Evolutionary conservation across 2,888 invertebrate species (phyloP), one percentile per base, ranked within the genome.

Genomic region (Seira musarum): DNA sequence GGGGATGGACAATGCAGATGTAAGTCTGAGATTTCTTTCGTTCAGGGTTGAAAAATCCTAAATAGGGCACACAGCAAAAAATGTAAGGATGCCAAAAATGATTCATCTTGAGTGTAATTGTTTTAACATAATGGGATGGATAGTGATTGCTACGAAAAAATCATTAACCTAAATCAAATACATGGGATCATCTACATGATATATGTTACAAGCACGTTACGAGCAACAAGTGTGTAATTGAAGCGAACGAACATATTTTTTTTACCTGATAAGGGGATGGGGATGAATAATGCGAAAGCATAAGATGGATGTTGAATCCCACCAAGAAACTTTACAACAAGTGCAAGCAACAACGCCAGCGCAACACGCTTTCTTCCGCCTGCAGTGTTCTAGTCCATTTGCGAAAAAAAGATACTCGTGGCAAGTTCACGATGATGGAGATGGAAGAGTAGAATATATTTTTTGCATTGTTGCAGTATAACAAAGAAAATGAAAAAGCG

Each of bases 151-250:
- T 57, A 40, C 60, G 46, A 21, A 70, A 63, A 76, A 81, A 72
- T 81, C 76, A 76, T 81, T 81, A 81, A 81, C 81, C 81, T 81
- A 81, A 72, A 80, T 80, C 69, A 74, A 73, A 64, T 13, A 66
- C 17, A 66, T n/a, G n/a, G 57, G 57, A 57, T 6, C n/a, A 5
- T 57, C 10, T n/a, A 57, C 57, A 57, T 40, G 13, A n/a, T n/a
- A n/a, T n/a, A n/a, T n/a, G n/a, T n/a, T 13, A 40, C 40, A 40
- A 6, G 6, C 17, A 57, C 57, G 57, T 15, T 57, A 15, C 57
- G n/a, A 13, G 57, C 8, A 57, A n/a, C 57, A 5, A 40, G 6
- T 40, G 8, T 57, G 15, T 57, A n/a, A 57, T 57, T 57, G 8
- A 57, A 57, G 17, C 6, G 17, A 57, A 40, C n/a, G n/a, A n/a